A percentile compares a stretch with the other conserved stretches of the same genome.
Evolutionary conservation across 1,140 invertebrate genomes (phyloP).

Genomic region (Leucophenga varia): DNA sequence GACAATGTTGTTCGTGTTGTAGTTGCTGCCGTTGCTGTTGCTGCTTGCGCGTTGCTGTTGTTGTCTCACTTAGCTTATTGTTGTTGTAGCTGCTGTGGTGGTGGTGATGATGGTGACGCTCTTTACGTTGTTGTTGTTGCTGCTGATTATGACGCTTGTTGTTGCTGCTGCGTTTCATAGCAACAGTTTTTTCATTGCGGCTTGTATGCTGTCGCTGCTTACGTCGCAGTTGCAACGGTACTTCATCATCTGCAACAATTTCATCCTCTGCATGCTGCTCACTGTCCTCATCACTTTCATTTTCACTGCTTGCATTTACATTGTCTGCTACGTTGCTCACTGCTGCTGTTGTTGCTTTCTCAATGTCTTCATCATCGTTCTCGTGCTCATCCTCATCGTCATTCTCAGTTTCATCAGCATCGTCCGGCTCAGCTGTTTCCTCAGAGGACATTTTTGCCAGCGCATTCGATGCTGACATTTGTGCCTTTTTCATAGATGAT

Average conservation of each 20-base stretch:
- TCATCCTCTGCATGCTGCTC: no score
- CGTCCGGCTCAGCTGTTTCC: neutral
- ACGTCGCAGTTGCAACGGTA: slow-evolving; percentile 33
- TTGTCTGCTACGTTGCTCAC: no score
- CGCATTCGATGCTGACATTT: slow-evolving; percentile 43
- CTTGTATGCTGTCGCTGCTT: slow-evolving; percentile 17
- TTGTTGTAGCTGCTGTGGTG: slow-evolving; percentile 5
- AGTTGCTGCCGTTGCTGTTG: slow-evolving; percentile 9
- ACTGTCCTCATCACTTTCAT: neutral
- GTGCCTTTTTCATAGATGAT: slow-evolving; percentile 46
- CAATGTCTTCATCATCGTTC: slow-evolving; percentile 4
- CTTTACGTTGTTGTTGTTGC: neutral
- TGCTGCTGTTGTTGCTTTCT: slow-evolving; percentile 1
- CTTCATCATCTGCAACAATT: slow-evolving; percentile 25
- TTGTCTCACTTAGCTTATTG: slow-evolving; percentile 11
- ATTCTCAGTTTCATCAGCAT: slow-evolving; percentile 22
- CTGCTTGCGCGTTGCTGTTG: slow-evolving; percentile 14
- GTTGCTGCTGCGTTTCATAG: slow-evolving; percentile 8
- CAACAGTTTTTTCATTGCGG: slow-evolving; percentile 1
- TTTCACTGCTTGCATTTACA: no score
- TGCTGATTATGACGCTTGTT: no score
- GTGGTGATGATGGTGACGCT: slow-evolving; percentile 2
- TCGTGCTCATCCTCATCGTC: slow-evolving; percentile 6
- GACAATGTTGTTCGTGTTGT: slow-evolving; percentile 2
- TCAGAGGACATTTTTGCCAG: slow-evolving; percentile 35